Evolutionary conservation across 2,797 vertebrate species (phyloP).

Genomic region (Perodicticus potto): DNA sequence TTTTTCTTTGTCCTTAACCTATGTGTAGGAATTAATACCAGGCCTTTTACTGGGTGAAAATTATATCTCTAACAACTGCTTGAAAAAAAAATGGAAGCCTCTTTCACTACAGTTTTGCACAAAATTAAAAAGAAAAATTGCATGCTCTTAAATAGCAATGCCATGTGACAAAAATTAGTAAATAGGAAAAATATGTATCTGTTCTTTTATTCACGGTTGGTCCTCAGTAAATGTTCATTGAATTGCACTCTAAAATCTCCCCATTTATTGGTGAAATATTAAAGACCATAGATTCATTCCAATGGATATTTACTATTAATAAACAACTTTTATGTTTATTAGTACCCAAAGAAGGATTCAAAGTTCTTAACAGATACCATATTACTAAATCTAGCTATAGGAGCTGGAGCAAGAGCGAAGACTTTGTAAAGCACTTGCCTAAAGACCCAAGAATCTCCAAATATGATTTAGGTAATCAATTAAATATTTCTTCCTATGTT

Average conservation of each 20-base stretch:
- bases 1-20: neutral
- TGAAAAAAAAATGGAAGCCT: neutral
- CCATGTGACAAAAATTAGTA: constrained; percentile 22
- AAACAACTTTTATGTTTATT: constrained; percentile 19
- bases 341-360: neutral
- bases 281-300: neutral
- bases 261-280: neutral
- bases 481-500: neutral
- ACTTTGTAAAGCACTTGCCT: neutral
- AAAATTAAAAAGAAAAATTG: neutral
- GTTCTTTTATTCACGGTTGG: neutral
- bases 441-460: neutral
- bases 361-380: neutral
- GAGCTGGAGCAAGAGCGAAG: neutral
- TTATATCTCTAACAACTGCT: neutral
- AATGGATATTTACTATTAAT: neutral
- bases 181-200: neutral
- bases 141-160: neutral
- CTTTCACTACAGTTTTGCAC: neutral
- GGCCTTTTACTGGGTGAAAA: neutral
- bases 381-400: neutral
- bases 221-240: neutral
- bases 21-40: neutral
- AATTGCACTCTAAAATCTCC: neutral
- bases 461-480: neutral